Evolutionary conservation across 2,113 vertebrate genomes (phyloP), one percentile per base, ranked within the genome.

Genomic region (Clinocottus analis): DNA sequence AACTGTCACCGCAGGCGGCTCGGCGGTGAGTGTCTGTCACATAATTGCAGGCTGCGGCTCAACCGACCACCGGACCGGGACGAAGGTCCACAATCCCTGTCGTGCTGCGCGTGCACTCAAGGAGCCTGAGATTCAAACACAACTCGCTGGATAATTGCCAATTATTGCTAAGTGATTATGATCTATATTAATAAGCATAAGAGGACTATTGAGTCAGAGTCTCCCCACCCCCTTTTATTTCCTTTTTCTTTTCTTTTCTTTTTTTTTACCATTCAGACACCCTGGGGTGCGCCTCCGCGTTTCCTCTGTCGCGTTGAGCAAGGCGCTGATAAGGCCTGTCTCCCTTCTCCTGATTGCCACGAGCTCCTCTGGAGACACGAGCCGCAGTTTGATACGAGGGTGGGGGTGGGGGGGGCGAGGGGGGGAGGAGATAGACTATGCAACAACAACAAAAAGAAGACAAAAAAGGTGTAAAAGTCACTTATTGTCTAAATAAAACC

Each of bases 271-370:
- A 56, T 64, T 27, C 16, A 21, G 77, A 49, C 80, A 68, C 80
- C 76, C 73, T 45, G 82, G 68, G 81, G 83, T 69, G 84, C 55
- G 69, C 82, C 86, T 85, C 83, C 77, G 43, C 21, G 35, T 80
- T 87, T 91, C 89, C 90, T 89, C 72, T 72, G 65, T 7, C 76
- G 27, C 62, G 86, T 90, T 91, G 81, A 80, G 92, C 84, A 85
- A 87, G 87, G 58, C 67, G 71, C 85, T 76, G 92, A 93, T 93
- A 93, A 90, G 89, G 75, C 82, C 73, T 83, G 67, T 91, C 89
- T 92, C 89, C 84, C 81, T 84, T 84, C 90, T 90, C 79, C 84
- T 83, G 90, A 90, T 87, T 86, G 86, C 84, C 82, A 58, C 66
- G 79, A 71, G 90, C 83, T 90, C 85, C 75, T 53, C 27, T 27